Percentiles rank a stretch among this genome's conserved stretches.
phyloP scores from a whole-genome alignment of 2,888 invertebrate species.

The Chymomyza fuscimana region DNA sequence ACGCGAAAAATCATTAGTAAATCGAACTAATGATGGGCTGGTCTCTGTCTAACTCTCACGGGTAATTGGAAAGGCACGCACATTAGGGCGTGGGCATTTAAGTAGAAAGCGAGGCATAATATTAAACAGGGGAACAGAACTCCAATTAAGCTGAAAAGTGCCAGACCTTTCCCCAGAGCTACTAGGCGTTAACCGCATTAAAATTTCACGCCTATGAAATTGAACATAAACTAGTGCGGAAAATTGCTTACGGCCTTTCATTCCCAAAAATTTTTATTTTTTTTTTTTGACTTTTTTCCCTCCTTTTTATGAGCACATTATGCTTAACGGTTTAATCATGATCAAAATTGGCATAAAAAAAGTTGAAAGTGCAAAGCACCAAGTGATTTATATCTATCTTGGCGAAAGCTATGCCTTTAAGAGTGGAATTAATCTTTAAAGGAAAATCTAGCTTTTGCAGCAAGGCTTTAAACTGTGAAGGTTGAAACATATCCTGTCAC shows the following conservation, averaged over 20 bases:
- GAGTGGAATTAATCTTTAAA: too few species aligned
- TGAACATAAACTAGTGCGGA: conserved; percentile 62
- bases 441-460: too few species aligned
- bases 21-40: conserved; percentile 58
- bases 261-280: background rate
- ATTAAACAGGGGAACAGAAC: conserved; percentile 1
- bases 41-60: background rate
- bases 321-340: background rate
- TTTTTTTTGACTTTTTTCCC: too few species aligned
- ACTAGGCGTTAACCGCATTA: conserved; percentile 62
- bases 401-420: background rate
- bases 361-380: background rate
- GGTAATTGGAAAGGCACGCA: conserved; percentile 71
- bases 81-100: conserved; percentile 68
- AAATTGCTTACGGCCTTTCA: conserved; percentile 34
- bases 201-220: conserved; percentile 69
- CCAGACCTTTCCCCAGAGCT: conserved; percentile 49
- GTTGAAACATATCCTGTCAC: too few species aligned
- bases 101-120: conserved; percentile 56
- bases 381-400: background rate
- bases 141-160: conserved; percentile 50
- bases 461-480: too few species aligned
- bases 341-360: background rate
- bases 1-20: conserved; percentile 57
- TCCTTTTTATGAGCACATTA: background rate